A percentile compares a stretch with the other conserved stretches of the same genome.
These are phyloP conservation scores for Drosophila robusta DNA, from an alignment of 2,888 invertebrate genomes.

Conservation along the genomic window DNA sequence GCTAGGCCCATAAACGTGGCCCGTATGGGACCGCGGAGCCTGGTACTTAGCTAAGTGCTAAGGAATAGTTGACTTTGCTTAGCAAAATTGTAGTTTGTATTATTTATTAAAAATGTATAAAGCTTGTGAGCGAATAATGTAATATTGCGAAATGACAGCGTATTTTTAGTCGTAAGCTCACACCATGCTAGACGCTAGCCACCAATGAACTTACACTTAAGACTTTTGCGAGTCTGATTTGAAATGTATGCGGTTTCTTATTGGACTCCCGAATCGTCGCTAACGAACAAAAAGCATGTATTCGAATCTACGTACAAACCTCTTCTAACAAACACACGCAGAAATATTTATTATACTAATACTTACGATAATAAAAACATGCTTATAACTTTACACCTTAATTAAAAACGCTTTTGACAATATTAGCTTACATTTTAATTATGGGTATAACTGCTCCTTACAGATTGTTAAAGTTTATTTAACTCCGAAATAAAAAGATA, in stretches of 20 bases:
- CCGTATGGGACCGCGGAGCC: slow-evolving; percentile 80
- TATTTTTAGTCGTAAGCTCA: slow-evolving; percentile 48
- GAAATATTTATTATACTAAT: slow-evolving; percentile 41
- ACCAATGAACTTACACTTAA: slow-evolving; percentile 53
- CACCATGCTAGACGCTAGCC: slow-evolving; percentile 50
- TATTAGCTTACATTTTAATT: not conserved
- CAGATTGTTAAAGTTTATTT: not conserved
- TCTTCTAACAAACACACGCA: slow-evolving; percentile 30
- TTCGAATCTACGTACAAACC: slow-evolving; percentile 53
- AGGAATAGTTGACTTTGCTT: slow-evolving; percentile 27
- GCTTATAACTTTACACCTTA: slow-evolving; percentile 7
- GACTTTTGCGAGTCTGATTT: slow-evolving; percentile 85
- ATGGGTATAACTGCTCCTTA: not conserved
- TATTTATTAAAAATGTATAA: slow-evolving; percentile 62
- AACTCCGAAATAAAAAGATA: not conserved
- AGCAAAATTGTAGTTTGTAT: slow-evolving; percentile 70
- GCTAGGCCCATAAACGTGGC: slow-evolving; percentile 78
- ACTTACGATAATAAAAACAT: slow-evolving; percentile 30
- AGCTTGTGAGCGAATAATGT: slow-evolving; percentile 34
- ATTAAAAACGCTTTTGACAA: slow-evolving; percentile 2
- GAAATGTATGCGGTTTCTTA: slow-evolving; percentile 82
- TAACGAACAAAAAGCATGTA: slow-evolving; percentile 47
- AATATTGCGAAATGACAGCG: slow-evolving; percentile 56
- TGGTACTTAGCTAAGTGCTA: slow-evolving; percentile 64
- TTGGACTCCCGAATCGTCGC: slow-evolving; percentile 85